Base-by-base conservation (phyloP, 1,140 invertebrate genomes). In the Gryon sp. region DNA sequence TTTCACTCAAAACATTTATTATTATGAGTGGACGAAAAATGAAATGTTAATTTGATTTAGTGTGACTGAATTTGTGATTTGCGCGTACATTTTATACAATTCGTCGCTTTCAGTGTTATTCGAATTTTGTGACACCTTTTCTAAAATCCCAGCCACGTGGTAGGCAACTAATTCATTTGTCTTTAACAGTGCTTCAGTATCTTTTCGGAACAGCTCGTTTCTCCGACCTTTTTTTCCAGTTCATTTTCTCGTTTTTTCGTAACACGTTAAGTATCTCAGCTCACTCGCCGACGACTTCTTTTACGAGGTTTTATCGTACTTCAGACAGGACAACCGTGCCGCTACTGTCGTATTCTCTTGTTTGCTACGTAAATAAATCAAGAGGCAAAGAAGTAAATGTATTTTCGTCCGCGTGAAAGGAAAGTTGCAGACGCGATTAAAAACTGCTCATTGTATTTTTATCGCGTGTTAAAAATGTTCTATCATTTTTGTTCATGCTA, bases 131-230 rank as follows among this genome's bases (percentile, higher is more conserved):
- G 43, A 52, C 34, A 46, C 20, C 20, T 55, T 53, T 52, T 62
- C 6, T 38, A 15, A 62, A 70, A 78, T 76, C 59, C 78, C 76
- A 63, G 34, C 46, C 66, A 59, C 60, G 66, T 62, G 53, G 63
- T 66, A 78, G 75, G 74, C 80, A 80, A 73, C 77, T 86, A 86
- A 86, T 87, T 82, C 83, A 87, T 86, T 87, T 86, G 86, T 83
- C 79, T 80, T 66, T 60, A 78, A 80, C 69, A 55, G 65, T 74
- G 36, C 53, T 50, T 24, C 32, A 50, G 53, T 75, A 76, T 76
- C 70, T 78, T 40, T 38, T 59, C 48, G 16, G 32, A 45, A 15
- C 34, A 32, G 50, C 22, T 43, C 36, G 24, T 66, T 60, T 57
- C 36, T 57, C 28, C 11, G 43, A 50, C 46, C 53, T 53, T 60